These are phyloP conservation scores for Drosophila pandora DNA, from an alignment of 1,140 invertebrate species.

Conservation along the genomic window DNA sequence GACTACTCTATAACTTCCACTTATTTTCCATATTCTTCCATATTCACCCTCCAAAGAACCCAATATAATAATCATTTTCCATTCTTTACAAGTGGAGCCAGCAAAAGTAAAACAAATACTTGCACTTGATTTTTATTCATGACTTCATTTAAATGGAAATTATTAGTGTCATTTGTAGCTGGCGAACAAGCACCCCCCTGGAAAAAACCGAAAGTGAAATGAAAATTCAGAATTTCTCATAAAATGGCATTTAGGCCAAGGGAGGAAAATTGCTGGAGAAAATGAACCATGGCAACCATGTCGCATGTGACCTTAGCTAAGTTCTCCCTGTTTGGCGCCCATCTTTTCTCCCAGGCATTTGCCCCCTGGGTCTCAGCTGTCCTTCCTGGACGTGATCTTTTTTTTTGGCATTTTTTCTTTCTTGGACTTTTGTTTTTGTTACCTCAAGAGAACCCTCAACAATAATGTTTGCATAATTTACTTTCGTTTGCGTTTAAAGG, in stretches of 20 bases:
- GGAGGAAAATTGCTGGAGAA: conserved; percentile 12
- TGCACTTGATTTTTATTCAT: conserved; percentile 73
- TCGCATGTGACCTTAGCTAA: conserved; percentile 72
- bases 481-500: conserved; percentile 79
- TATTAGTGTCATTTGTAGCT: conserved; percentile 79
- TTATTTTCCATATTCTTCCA: conserved; percentile 4
- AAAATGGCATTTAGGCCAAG: conserved; percentile 55
- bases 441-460: conserved; percentile 43
- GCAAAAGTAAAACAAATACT: conserved; percentile 40
- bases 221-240: conserved; percentile 71
- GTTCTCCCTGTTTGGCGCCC: conserved; percentile 32
- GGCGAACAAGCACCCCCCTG: not conserved
- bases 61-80: conserved; percentile 45
- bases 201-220: conserved; percentile 32
- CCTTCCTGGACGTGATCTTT: conserved; percentile 51
- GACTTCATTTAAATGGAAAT: conserved; percentile 78
- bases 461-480: conserved; percentile 82
- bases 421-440: conserved; percentile 22
- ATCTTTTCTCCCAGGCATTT: conserved; percentile 4
- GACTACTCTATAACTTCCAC: conserved; percentile 1
- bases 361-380: conserved; percentile 47
- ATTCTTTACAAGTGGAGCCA: conserved; percentile 21
- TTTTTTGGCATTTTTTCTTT: not conserved
- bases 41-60: conserved; percentile 8
- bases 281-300: conserved; percentile 53